phyloP scores from a whole-genome alignment of 2,888 invertebrate genomes.

The Zele albiditarsus region DNA sequence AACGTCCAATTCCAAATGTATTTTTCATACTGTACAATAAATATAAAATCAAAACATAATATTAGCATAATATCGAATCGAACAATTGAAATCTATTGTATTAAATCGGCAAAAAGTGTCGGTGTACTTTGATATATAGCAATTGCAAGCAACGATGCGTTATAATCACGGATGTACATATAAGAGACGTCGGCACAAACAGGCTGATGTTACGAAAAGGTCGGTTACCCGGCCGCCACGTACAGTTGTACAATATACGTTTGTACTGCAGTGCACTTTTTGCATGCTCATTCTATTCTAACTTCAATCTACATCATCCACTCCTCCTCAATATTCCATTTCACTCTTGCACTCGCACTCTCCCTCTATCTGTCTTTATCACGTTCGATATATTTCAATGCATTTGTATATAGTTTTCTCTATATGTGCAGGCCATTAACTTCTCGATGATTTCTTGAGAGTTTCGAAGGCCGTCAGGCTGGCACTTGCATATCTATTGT shows the following conservation, averaged over 20 bases:
- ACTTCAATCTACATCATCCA: conserved; percentile 32
- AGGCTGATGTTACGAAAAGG: conserved; percentile 71
- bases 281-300: conserved; percentile 45
- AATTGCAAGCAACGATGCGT: conserved; percentile 31
- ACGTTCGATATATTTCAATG: neutral
- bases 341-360: neutral
- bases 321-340: conserved; percentile 4
- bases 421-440: conserved; percentile 46
- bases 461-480: conserved; percentile 48
- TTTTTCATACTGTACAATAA: neutral
- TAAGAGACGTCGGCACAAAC: conserved; percentile 55
- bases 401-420: neutral
- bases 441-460: conserved; percentile 46
- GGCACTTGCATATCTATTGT: conserved; percentile 17
- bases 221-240: conserved; percentile 70
- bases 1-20: neutral
- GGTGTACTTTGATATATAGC: conserved; percentile 23
- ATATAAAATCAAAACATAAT: neutral
- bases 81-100: neutral
- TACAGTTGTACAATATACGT: conserved; percentile 48
- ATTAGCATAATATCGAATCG: neutral
- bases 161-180: neutral
- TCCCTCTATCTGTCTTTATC: neutral
- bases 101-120: neutral
- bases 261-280: conserved; percentile 51